Conservation (phyloP, 2,797 vertebrate genomes). For the Notolepis coatsorum region DNA sequence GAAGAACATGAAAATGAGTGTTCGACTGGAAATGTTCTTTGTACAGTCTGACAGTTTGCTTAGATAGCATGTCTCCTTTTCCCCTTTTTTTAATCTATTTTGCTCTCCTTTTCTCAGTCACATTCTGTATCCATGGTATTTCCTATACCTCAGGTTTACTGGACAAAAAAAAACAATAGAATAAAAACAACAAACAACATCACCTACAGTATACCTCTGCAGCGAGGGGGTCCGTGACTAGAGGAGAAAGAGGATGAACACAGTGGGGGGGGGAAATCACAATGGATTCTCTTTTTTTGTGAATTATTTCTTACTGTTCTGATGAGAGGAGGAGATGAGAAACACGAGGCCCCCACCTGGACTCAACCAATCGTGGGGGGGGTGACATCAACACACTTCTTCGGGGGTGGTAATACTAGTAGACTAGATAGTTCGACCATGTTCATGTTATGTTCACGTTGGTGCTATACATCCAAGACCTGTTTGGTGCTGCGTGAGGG, state of each 20-base stretch:
- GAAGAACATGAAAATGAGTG: slow-evolving; percentile 89
- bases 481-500: slow-evolving; percentile 42
- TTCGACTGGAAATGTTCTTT: slow-evolving; percentile 97
- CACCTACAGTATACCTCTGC: slow-evolving; percentile 90
- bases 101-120: slow-evolving; percentile 81
- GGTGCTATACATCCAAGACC: slow-evolving; percentile 70
- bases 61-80: slow-evolving; percentile 83
- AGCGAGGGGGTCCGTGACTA: slow-evolving; percentile 79
- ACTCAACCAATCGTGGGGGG: slow-evolving; percentile 82
- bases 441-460: slow-evolving; percentile 53
- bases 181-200: slow-evolving; percentile 78
- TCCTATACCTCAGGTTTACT: slow-evolving; percentile 98
- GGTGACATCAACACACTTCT: slow-evolving; percentile 27
- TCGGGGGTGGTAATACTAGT: slow-evolving; percentile 20
- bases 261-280: too few species aligned
- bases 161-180: slow-evolving; percentile 86
- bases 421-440: slow-evolving; percentile 48
- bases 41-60: slow-evolving; percentile 85
- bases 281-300: slow-evolving; percentile 29
- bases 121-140: slow-evolving; percentile 90
- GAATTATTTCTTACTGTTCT: slow-evolving; percentile 38
- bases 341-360: slow-evolving; percentile 78
- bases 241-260: slow-evolving; percentile 31
- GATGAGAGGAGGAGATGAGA: slow-evolving; percentile 48
- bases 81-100: slow-evolving; percentile 68